phyloP scores from a whole-genome alignment of 2,888 invertebrate species.

The Temnothorax rugatulus region DNA sequence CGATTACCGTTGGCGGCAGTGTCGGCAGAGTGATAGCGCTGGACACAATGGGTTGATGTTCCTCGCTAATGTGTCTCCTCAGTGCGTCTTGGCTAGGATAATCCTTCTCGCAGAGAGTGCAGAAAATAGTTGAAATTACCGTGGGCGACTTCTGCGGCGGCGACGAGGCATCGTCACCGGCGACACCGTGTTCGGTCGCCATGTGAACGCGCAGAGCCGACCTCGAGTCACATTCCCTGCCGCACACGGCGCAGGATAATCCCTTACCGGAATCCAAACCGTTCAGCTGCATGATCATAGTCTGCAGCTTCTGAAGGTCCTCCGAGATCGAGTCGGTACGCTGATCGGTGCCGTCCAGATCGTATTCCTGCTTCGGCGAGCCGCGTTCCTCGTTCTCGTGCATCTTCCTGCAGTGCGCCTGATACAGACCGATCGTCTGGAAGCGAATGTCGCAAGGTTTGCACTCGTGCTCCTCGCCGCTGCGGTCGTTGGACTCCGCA shows the following conservation, averaged over 20 bases:
- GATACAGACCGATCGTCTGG: slow-evolving; percentile 85
- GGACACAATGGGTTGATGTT: slow-evolving; percentile 85
- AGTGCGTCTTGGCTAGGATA: slow-evolving; percentile 89
- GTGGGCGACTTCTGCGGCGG: slow-evolving; percentile 82
- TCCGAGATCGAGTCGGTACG: slow-evolving; percentile 91
- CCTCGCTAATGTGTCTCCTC: slow-evolving; percentile 90
- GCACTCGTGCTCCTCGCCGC: slow-evolving; percentile 87
- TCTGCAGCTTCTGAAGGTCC: slow-evolving; percentile 95
- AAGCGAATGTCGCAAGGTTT: slow-evolving; percentile 87
- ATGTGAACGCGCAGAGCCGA: slow-evolving; percentile 91
- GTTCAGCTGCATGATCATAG: slow-evolving; percentile 96
- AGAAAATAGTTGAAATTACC: slow-evolving; percentile 75
- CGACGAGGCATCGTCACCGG: slow-evolving; percentile 77
- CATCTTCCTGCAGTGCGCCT: slow-evolving; percentile 80
- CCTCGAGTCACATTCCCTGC: slow-evolving; percentile 91
- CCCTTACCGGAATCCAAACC: slow-evolving; percentile 90
- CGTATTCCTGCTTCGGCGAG: slow-evolving; percentile 78
- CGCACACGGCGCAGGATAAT: slow-evolving; percentile 90
- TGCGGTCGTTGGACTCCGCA: slow-evolving; percentile 87
- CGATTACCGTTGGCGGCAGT: slow-evolving; percentile 57
- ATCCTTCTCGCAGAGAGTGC: slow-evolving; percentile 89
- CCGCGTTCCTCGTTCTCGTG: slow-evolving; percentile 80
- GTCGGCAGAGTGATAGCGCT: slow-evolving; percentile 63
- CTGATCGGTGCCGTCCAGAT: slow-evolving; percentile 85
- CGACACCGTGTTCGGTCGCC: slow-evolving; percentile 89